A percentile compares a stretch with the other conserved stretches of the same genome.
phyloP scores from a whole-genome alignment of 2,113 vertebrate species.

The Salvelinus sp. region DNA sequence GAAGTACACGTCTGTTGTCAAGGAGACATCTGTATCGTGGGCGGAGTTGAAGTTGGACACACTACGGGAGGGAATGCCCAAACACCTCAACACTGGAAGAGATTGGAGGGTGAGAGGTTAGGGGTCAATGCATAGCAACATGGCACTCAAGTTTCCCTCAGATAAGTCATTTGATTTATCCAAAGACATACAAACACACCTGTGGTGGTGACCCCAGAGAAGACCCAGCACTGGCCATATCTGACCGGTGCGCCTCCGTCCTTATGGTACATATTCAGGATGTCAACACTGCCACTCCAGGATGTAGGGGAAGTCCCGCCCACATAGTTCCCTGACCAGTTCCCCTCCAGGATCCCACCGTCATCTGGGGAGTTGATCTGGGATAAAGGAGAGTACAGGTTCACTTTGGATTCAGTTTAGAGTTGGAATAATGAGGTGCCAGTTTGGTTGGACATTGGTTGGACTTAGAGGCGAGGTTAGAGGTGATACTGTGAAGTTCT shows the following conservation, averaged over 20 bases:
- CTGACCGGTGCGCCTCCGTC: constrained; percentile 74
- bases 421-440: not conserved
- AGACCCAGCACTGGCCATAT: constrained; percentile 94
- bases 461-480: not conserved
- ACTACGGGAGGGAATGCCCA: constrained; percentile 83
- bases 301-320: constrained; percentile 81
- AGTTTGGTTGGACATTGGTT: not conserved
- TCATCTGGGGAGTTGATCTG: constrained; percentile 91
- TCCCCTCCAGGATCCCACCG: constrained; percentile 85
- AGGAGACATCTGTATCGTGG: constrained; percentile 88
- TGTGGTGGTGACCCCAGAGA: constrained; percentile 87
- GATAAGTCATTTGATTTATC: not conserved
- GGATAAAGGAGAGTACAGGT: not conserved
- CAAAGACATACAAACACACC: constrained; percentile 49
- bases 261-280: constrained; percentile 81
- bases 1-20: constrained; percentile 88
- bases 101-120: not conserved
- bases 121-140: not conserved
- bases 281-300: constrained; percentile 91
- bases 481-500: not conserved
- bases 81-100: constrained; percentile 81
- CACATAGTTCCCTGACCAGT: constrained; percentile 85
- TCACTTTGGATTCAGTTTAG: not conserved
- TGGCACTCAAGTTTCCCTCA: not conserved
- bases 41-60: constrained; percentile 90